Conservation (phyloP, 2,113 vertebrate species). For the Casuarius casuarius region DNA sequence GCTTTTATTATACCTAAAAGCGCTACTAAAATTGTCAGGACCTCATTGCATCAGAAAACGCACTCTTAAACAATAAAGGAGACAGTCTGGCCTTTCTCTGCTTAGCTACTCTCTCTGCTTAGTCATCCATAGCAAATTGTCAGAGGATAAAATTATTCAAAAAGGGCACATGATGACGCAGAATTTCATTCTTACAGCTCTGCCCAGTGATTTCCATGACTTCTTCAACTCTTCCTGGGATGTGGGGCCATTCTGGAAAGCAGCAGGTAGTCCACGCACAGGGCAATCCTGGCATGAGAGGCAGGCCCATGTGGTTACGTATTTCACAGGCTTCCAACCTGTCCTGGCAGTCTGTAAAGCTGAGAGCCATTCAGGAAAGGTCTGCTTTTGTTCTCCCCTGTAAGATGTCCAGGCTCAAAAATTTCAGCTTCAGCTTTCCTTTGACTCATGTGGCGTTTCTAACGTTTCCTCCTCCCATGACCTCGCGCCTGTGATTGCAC, state of each 20-base stretch:
- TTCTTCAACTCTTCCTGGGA: neutral
- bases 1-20: neutral
- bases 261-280: neutral
- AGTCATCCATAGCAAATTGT: neutral
- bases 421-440: neutral
- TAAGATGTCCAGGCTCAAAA: neutral
- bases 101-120: neutral
- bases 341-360: neutral
- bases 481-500: neutral
- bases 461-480: neutral
- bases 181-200: neutral
- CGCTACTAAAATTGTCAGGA: neutral
- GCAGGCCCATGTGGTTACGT: fast-evolving
- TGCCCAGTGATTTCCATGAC: neutral
- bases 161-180: neutral
- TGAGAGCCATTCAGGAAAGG: neutral
- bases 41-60: neutral
- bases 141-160: neutral
- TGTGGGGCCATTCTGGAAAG: neutral
- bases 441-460: neutral
- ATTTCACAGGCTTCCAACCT: neutral
- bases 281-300: neutral
- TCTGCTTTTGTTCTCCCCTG: fast-evolving
- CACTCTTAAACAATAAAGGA: neutral
- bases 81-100: neutral